These are phyloP conservation scores for Triplophysa tibetana DNA, from an alignment of 2,113 vertebrate genomes.

Conservation along the genomic window DNA sequence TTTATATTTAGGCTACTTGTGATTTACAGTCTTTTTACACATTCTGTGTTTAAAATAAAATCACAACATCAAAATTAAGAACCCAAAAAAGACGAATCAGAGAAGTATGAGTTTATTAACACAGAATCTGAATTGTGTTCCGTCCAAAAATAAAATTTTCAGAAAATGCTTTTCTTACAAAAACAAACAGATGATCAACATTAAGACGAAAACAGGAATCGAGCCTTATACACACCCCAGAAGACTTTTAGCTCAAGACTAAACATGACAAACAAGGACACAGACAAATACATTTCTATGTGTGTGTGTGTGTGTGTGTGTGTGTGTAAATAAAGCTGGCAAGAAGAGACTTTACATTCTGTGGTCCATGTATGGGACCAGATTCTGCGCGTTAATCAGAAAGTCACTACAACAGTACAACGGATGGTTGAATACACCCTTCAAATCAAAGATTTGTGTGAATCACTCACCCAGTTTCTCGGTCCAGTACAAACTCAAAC, in stretches of 20 bases:
- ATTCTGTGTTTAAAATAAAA: constrained; percentile 9
- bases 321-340: constrained; percentile 45
- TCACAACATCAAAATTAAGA: constrained; percentile 18
- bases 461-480: neutral
- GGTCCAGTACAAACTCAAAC: neutral
- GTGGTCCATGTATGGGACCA: constrained; percentile 62
- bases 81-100: constrained; percentile 25
- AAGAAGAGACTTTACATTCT: constrained; percentile 69
- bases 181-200: constrained; percentile 65
- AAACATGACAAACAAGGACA: constrained; percentile 35
- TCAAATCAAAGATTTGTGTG: constrained; percentile 17
- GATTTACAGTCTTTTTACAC: neutral
- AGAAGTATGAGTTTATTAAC: constrained; percentile 55
- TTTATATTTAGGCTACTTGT: too few species aligned
- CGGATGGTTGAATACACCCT: constrained; percentile 56
- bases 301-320: neutral
- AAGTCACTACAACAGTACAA: constrained; percentile 57
- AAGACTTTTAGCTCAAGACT: neutral
- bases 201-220: constrained; percentile 53
- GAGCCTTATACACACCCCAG: constrained; percentile 39
- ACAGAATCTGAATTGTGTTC: constrained; percentile 48
- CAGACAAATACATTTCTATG: constrained; percentile 54
- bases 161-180: constrained; percentile 40
- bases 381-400: constrained; percentile 38
- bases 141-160: constrained; percentile 47